A percentile compares a stretch with the other conserved stretches of the same genome.
These are phyloP conservation scores for Zophobas atratus DNA, from an alignment of 1,140 invertebrate genomes.

Conservation along the genomic window DNA sequence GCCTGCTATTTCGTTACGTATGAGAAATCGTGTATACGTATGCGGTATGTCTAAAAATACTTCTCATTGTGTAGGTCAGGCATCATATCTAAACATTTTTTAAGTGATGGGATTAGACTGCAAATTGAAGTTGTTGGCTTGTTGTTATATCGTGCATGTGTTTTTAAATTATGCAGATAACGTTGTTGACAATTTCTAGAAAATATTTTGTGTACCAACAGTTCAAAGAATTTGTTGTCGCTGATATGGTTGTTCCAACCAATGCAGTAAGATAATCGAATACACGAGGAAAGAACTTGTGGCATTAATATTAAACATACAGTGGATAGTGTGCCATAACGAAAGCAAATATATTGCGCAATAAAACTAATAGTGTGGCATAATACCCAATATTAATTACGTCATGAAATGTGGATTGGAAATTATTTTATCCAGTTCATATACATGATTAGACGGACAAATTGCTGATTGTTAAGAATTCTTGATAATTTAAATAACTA, in stretches of 20 bases:
- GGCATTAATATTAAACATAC: not conserved
- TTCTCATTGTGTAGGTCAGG: conserved; percentile 47
- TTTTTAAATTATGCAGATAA: too few relatives aligned
- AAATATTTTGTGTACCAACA: too few relatives aligned
- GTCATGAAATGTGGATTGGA: not conserved
- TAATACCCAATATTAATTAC: conserved; percentile 6
- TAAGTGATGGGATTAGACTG: conserved; percentile 19
- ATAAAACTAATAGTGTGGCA: conserved; percentile 9
- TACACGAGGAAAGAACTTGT: not conserved
- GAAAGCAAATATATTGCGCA: conserved; percentile 4
- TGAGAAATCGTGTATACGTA: conserved; percentile 38
- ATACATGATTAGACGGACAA: conserved; percentile 2
- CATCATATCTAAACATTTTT: conserved; percentile 40
- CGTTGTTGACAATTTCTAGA: too few relatives aligned
- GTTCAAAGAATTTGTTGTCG: too few relatives aligned
- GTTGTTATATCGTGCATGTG: too few relatives aligned
- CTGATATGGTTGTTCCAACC: too few relatives aligned
- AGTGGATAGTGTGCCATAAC: not conserved
- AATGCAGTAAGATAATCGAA: too few relatives aligned
- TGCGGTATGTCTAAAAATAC: conserved; percentile 39
- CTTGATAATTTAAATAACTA: conserved; percentile 28
- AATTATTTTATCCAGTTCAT: not conserved
- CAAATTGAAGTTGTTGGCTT: not conserved
- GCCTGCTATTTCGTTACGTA: conserved; percentile 40
- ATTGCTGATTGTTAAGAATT: conserved; percentile 8